phyloP scores from a whole-genome alignment of 2,797 vertebrate genomes.

The Leptodactylus fallax region DNA sequence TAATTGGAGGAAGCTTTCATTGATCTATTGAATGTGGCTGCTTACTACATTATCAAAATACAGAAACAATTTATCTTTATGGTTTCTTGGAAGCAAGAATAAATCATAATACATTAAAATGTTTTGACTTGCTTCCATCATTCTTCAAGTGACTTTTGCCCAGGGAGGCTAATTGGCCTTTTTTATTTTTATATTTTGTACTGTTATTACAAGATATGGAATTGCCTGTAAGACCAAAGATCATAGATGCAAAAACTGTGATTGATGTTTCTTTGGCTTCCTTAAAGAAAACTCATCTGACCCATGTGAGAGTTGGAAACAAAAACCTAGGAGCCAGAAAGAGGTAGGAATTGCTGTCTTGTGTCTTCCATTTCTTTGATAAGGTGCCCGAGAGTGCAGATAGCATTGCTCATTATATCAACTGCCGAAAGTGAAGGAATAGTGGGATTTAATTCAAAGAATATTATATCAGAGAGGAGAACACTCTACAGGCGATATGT shows the following conservation, averaged over 20 bases:
- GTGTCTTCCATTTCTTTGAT: slow-evolving; percentile 48
- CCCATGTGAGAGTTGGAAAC: slow-evolving; percentile 41
- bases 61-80: slow-evolving; percentile 26
- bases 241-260: slow-evolving; percentile 34
- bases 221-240: slow-evolving; percentile 33
- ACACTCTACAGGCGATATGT: slow-evolving; percentile 52
- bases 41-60: slow-evolving; percentile 16
- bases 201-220: slow-evolving; percentile 33
- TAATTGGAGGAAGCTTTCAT: slow-evolving; percentile 27
- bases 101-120: slow-evolving; percentile 48
- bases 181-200: slow-evolving; percentile 7
- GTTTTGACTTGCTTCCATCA: slow-evolving; percentile 29
- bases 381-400: slow-evolving; percentile 48
- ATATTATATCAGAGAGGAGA: slow-evolving; percentile 49
- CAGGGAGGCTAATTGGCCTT: slow-evolving; percentile 33
- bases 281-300: slow-evolving; percentile 49
- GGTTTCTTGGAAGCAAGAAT: slow-evolving; percentile 28
- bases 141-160: not conserved
- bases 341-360: slow-evolving; percentile 52
- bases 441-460: slow-evolving; percentile 54
- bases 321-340: slow-evolving; percentile 40
- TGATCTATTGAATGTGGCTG: slow-evolving; percentile 16
- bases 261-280: slow-evolving; percentile 45
- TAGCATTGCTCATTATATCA: slow-evolving; percentile 55
- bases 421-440: slow-evolving; percentile 49